Percentiles rank a stretch among this genome's conserved stretches.
Evolutionary conservation across 2,113 vertebrate species (phyloP).

Genomic region (Ageneiosus marmoratus): DNA sequence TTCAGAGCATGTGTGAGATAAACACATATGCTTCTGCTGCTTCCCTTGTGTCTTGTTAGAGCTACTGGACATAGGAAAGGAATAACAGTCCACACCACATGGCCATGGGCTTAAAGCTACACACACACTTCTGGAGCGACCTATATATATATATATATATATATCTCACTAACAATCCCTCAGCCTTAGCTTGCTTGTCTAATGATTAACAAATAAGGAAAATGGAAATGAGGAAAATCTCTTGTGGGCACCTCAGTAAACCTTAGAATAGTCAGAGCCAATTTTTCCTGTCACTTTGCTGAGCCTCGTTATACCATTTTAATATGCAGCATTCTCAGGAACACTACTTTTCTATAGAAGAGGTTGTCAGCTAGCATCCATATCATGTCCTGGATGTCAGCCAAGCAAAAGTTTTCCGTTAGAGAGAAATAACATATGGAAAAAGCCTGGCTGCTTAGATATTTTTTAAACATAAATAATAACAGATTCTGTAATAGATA

Average conservation of each 20-base stretch:
- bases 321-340: not conserved
- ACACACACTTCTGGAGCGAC: not conserved
- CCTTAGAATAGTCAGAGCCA: not conserved
- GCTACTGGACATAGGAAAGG: slow-evolving; percentile 2
- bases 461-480: not conserved
- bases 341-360: not conserved
- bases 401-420: not conserved
- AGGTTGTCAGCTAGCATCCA: not conserved
- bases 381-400: no score
- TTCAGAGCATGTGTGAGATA: slow-evolving; percentile 22
- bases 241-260: not conserved
- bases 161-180: not conserved
- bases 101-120: not conserved
- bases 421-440: not conserved
- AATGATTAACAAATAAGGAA: not conserved
- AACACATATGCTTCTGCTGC: slow-evolving; percentile 2
- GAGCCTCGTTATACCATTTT: not conserved
- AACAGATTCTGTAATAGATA: not conserved
- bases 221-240: not conserved
- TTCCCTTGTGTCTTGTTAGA: not conserved
- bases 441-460: no score
- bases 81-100: slow-evolving; percentile 8
- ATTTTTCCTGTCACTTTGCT: not conserved
- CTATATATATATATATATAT: no score
- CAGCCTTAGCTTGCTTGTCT: not conserved